A percentile compares a stretch with the other conserved stretches of the same genome.
Evolutionary conservation across 2,797 vertebrate species (phyloP).

Genomic region (Sarcoramphus papa): DNA sequence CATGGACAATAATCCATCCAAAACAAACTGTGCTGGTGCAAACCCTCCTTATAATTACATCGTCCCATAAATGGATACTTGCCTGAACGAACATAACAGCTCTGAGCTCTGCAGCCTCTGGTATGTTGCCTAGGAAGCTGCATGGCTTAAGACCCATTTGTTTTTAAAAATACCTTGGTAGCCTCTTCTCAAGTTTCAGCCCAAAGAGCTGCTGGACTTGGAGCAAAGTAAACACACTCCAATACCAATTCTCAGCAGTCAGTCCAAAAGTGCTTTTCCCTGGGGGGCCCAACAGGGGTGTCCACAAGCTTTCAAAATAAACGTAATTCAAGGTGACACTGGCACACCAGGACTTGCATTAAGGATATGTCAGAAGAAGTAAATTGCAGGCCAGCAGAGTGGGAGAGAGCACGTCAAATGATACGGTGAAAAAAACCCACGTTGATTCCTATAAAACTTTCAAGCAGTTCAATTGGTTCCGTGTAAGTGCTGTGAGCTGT

Average conservation of each 20-base stretch:
- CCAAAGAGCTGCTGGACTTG: neutral
- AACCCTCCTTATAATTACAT: neutral
- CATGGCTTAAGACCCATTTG: neutral
- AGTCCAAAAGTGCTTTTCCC: neutral
- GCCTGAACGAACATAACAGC: neutral
- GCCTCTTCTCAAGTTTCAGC: conserved; percentile 14
- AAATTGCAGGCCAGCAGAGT: neutral
- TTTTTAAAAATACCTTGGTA: neutral
- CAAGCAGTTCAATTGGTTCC: neutral
- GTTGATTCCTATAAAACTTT: neutral
- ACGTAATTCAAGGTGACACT: conserved; percentile 48
- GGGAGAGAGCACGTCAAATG: neutral
- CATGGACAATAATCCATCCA: neutral
- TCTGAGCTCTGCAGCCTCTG: neutral
- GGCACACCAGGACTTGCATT: conserved; percentile 39
- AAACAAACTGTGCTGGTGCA: neutral
- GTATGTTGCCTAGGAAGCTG: neutral
- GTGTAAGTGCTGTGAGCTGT: neutral
- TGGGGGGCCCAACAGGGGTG: neutral
- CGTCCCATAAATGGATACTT: neutral
- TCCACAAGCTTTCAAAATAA: conserved; percentile 43
- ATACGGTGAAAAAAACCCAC: neutral
- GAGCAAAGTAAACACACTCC: conserved; percentile 22
- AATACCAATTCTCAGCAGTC: neutral
- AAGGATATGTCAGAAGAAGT: conserved; percentile 31